Conservation (phyloP, 2,888 invertebrate genomes). For the Folsomia candida region DNA sequence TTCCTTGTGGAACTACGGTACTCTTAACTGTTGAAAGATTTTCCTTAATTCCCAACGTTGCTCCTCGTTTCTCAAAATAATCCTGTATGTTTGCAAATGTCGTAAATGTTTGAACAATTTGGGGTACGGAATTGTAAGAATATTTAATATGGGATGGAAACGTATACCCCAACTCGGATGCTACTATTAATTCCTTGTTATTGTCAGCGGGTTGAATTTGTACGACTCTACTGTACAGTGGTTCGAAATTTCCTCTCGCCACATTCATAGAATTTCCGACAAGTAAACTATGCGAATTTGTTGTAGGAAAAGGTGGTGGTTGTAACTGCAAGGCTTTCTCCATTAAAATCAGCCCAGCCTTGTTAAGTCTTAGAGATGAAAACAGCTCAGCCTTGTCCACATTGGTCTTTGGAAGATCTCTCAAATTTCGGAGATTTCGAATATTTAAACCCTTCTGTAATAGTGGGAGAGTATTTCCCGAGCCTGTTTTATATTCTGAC, state of each 20-base stretch:
- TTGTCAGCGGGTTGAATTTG: too few relatives aligned
- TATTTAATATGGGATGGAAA: too few relatives aligned
- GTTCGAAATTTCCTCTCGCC: too few relatives aligned
- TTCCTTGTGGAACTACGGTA: too few relatives aligned
- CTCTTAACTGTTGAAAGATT: too few relatives aligned
- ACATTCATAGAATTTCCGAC: conserved; percentile 21
- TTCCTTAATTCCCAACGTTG: conserved; percentile 23
- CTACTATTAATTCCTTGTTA: too few relatives aligned
- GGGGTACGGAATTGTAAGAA: too few relatives aligned
- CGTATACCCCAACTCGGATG: too few relatives aligned
- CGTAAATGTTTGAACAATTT: too few relatives aligned
- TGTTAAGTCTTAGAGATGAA: conserved; percentile 16
- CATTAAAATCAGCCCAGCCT: conserved; percentile 17
- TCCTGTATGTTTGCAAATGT: conserved; percentile 16
- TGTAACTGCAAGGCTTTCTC: conserved; percentile 18
- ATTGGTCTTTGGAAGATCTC: conserved; percentile 29
- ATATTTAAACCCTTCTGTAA: conserved; percentile 12
- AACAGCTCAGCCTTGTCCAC: conserved; percentile 19
- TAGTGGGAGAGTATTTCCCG: background rate
- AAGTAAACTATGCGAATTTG: conserved; percentile 7
- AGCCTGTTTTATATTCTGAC: background rate
- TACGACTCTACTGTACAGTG: too few relatives aligned
- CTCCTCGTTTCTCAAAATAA: conserved; percentile 13
- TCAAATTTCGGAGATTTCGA: conserved; percentile 1
- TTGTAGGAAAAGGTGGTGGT: conserved; percentile 19